A percentile compares a stretch with the other conserved stretches of the same genome.
phyloP scores from a whole-genome alignment of 2,888 invertebrate genomes.

The Eristalis intricaria region DNA sequence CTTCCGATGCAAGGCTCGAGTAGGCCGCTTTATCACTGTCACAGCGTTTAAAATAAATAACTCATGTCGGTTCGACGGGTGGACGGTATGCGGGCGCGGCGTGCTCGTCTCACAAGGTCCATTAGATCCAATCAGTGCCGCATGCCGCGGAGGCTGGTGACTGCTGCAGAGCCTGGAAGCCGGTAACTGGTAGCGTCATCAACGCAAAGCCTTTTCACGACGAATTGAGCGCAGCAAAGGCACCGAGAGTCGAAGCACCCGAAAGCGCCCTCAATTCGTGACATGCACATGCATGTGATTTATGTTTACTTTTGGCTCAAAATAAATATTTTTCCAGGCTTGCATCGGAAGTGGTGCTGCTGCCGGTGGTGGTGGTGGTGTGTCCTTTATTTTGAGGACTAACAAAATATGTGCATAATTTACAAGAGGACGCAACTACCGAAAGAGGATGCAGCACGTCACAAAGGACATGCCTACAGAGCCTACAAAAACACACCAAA shows the following conservation, averaged over 20 bases:
- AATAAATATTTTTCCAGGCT: conserved; percentile 69
- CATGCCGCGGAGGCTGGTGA: conserved; percentile 9
- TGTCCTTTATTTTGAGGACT: conserved; percentile 67
- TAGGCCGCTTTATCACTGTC: conserved; percentile 67
- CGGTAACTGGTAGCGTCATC: conserved; percentile 15
- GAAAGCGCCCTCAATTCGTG: neutral
- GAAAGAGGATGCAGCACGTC: conserved; percentile 31
- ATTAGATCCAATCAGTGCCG: conserved; percentile 68
- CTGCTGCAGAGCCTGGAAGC: neutral
- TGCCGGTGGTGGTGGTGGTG: neutral
- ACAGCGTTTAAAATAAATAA: conserved; percentile 69
- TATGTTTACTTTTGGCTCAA: conserved; percentile 67
- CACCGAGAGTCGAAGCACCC: neutral
- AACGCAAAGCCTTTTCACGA: conserved; percentile 45
- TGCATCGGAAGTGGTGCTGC: conserved; percentile 36
- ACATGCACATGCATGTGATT: conserved; percentile 52
- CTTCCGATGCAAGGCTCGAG: conserved; percentile 44
- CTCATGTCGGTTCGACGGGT: conserved; percentile 40
- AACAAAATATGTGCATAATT: conserved; percentile 71
- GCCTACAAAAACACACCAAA: conserved; percentile 45
- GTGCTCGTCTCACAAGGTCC: conserved; percentile 67
- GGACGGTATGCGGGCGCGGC: neutral
- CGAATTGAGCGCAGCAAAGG: neutral
- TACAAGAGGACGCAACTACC: conserved; percentile 30
- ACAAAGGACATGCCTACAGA: conserved; percentile 16